Conservation (phyloP, 1,140 invertebrate genomes). For the Euura saliciscinereae region DNA sequence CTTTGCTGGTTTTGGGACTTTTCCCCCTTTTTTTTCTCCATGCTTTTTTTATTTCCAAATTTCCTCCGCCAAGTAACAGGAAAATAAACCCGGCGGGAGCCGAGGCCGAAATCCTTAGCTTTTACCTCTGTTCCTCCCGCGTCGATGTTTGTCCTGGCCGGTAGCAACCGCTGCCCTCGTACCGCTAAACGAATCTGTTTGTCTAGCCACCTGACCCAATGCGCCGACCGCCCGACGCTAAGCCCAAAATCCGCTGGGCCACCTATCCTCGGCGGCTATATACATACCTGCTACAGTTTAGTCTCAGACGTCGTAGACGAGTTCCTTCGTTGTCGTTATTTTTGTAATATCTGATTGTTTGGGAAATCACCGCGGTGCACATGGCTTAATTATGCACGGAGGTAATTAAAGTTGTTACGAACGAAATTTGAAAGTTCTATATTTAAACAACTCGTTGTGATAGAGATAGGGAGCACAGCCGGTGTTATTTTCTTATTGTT, state of each 20-base stretch:
- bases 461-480: not conserved
- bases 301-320: not conserved
- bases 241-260: not conserved
- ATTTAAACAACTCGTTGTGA: not conserved
- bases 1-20: slow-evolving; percentile 26
- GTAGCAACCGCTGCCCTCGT: slow-evolving; percentile 26
- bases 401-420: slow-evolving; percentile 3
- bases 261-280: not conserved
- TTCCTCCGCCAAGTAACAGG: not conserved
- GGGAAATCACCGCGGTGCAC: no score
- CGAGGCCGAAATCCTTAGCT: not conserved
- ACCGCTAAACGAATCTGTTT: slow-evolving; percentile 34
- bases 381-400: no score
- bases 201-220: slow-evolving; percentile 21
- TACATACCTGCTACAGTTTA: slow-evolving; percentile 1
- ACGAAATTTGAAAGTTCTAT: not conserved
- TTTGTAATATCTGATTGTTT: no score
- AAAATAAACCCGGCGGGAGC: not conserved
- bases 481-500: slow-evolving; percentile 28
- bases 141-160: slow-evolving; percentile 34
- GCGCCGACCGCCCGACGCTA: slow-evolving; percentile 17
- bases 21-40: not conserved
- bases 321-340: no score
- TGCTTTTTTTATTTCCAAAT: not conserved
- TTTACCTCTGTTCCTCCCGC: slow-evolving; percentile 17